phyloP scores from a whole-genome alignment of 2,888 invertebrate genomes.

The Desoria tigrina region DNA sequence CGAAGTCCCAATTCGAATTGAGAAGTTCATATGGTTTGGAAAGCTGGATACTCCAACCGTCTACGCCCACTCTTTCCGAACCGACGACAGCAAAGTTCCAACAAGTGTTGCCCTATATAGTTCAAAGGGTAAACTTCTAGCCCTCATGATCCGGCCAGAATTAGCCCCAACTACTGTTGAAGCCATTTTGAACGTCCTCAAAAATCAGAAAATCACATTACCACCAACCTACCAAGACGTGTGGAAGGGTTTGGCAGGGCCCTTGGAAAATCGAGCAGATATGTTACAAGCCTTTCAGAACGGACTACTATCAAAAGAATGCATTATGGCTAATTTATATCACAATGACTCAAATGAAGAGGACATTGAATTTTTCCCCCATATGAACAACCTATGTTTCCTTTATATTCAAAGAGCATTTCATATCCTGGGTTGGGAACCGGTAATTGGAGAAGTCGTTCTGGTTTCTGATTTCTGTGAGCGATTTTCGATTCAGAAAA shows the following conservation, averaged over 20 bases:
- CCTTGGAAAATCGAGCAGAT: background rate
- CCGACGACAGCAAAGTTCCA: background rate
- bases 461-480: background rate
- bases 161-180: constrained; percentile 12
- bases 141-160: background rate
- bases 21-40: constrained; percentile 34
- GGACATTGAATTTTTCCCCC: background rate
- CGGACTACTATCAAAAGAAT: background rate
- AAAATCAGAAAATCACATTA: constrained; percentile 17
- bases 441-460: background rate
- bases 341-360: background rate
- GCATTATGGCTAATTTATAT: background rate
- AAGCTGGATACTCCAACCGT: background rate
- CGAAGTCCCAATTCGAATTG: constrained; percentile 27
- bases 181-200: constrained; percentile 6
- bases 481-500: background rate
- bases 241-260: constrained; percentile 13
- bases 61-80: background rate
- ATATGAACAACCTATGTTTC: background rate
- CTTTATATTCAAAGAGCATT: constrained; percentile 1
- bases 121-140: background rate
- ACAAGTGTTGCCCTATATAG: background rate
- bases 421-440: constrained; percentile 1
- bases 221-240: constrained; percentile 24
- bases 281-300: background rate